Evolutionary conservation across 2,888 invertebrate species (phyloP), one percentile per base, ranked within the genome.

Genomic region (Cheiracanthium punctorium): DNA sequence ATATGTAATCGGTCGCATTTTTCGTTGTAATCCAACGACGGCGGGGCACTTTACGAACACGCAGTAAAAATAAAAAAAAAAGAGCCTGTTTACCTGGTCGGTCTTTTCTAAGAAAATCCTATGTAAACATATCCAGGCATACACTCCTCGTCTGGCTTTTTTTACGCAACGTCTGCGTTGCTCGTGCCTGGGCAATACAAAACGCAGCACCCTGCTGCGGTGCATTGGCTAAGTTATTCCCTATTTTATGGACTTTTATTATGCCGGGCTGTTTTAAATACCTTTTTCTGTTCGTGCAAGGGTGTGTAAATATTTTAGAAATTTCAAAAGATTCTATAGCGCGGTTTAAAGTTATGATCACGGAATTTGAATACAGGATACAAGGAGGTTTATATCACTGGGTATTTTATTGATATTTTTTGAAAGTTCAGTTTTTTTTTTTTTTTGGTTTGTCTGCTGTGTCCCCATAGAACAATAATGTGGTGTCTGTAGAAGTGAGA

Each of bases 51-150:
- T 24, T 24, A 58, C 65, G 30, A n/a, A n/a, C n/a, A n/a, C n/a
- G n/a, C n/a, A n/a, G n/a, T n/a, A n/a, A n/a, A n/a, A n/a, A n/a
- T n/a, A n/a, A n/a, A n/a, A n/a, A n/a, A 29, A 67, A 69, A 37
- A 69, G 33, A 77, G 73, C 82, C 82, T 84, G 77, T 84, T 84
- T 84, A 77, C 82, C 77, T 77, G 71, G 76, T 64, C 71, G 41
- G 64, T 33, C 58, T 32, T 77, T 84, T 73, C 82, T 64, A 12
- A 65, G 79, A 85, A 85, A 74, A 74, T 79, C 84, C 73, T 85
- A 74, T 52, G 79, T 69, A 85, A 85, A 85, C 84, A 79, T 41
- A 41, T 48, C 10, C 14, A 30, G n/a, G 37, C 70, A 82, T 76
- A 58, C 58, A 58, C 58, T 58, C 58, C 58, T 58, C 24, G 58